Evolutionary conservation across 2,888 invertebrate species (phyloP), one percentile per base, ranked within the genome.

Genomic region (Thera britannica): DNA sequence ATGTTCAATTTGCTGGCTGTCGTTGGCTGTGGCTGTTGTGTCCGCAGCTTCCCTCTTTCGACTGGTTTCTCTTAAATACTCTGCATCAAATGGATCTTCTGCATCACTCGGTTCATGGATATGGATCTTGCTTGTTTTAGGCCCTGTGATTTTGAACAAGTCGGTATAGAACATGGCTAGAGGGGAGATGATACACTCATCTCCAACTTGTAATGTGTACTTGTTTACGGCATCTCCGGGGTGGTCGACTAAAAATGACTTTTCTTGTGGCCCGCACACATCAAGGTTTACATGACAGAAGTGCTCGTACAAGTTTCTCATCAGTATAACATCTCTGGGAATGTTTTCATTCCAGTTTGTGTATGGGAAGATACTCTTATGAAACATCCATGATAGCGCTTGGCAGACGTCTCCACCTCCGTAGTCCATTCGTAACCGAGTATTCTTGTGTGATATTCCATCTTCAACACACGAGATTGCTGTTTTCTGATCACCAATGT

Each of bases 391-490:
- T 62, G 96, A 96, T 77, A 99, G 96, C 6, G 97, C 96, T 85
- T 98, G 97, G 0, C 98, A 97, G 0, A 99, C 96, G 90, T 99
- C 99, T 9, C 97, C 97, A 3, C 98, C 97, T 3, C 98, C 98
- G 83, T 98, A 98, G 76, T 97, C 97, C 94, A 98, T 95, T 62
- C 97, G 90, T 80, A 96, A 95, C 81, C 98, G 94, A 0, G 98
- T 98, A 73, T 97, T 96, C 75, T 97, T 96, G 81, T 98, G 98
- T 36, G 98, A 98, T 70, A 99, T 97, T 0, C 98, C 98, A 93
- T 99, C 99, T 92, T 99, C 99, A 0, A 99, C 98, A 91, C 99
- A 99, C 2, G 98, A 98, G 34, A 99, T 97, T 0, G 98, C 98
- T 0, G 98, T 98, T 92, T 99, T 99, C 85, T 98, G 98, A 83